These are phyloP conservation scores for Centropyge bicolor DNA, from an alignment of 2,797 vertebrate genomes.

Conservation along the genomic window DNA sequence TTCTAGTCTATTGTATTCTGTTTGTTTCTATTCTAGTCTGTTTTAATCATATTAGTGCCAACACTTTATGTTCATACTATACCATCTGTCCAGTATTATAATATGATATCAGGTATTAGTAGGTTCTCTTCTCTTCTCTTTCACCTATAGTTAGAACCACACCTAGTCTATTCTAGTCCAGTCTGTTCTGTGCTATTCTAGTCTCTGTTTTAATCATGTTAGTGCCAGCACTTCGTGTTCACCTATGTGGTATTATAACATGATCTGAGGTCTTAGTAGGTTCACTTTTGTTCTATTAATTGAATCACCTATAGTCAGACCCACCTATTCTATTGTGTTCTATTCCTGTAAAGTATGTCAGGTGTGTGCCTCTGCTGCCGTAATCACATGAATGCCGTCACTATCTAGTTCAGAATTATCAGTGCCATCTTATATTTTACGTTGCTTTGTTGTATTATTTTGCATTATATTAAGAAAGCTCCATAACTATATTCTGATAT, in stretches of 20 bases:
- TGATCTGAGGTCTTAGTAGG: not conserved
- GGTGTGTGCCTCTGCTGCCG: not conserved
- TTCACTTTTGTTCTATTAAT: too few species aligned
- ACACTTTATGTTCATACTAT: too few species aligned
- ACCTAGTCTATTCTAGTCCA: not conserved
- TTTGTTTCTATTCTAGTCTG: too few species aligned
- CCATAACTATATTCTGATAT: not conserved
- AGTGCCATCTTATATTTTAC: not conserved
- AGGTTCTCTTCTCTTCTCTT: not conserved
- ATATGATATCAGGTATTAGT: not conserved
- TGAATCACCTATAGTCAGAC: too few species aligned
- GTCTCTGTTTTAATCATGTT: too few species aligned
- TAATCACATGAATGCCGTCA: not conserved
- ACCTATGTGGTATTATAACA: not conserved
- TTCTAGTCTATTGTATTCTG: constrained; percentile 2
- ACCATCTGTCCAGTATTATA: not conserved
- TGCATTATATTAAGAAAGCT: not conserved
- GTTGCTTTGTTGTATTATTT: not conserved
- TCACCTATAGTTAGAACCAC: not conserved
- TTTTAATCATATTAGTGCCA: too few species aligned
- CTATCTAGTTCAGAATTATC: not conserved
- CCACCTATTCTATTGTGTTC: not conserved
- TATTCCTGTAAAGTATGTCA: constrained; percentile 12
- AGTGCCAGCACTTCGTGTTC: too few species aligned
- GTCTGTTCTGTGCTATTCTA: not conserved